A percentile compares a stretch with the other conserved stretches of the same genome.
These are phyloP conservation scores for Pangasianodon gigas DNA, from an alignment of 2,113 vertebrate genomes.

Conservation along the genomic window DNA sequence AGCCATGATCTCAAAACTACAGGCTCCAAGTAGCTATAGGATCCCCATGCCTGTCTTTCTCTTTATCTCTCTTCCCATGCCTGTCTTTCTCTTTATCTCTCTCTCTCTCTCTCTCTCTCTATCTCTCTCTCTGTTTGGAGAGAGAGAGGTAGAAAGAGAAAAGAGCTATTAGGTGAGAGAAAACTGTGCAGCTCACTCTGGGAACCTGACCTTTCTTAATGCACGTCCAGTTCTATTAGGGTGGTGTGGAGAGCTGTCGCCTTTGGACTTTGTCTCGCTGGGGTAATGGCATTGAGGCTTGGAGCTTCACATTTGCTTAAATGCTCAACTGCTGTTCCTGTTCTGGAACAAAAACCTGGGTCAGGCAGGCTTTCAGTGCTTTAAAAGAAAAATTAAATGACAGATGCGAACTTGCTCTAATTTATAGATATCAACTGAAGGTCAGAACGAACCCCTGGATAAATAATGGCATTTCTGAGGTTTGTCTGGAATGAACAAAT, in stretches of 20 bases:
- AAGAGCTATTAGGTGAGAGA: constrained; percentile 6
- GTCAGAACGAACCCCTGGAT: background rate
- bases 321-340: background rate
- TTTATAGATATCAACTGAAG: background rate
- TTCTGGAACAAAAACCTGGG: background rate
- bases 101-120: background rate
- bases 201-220: constrained; percentile 27
- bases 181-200: background rate
- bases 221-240: constrained; percentile 23
- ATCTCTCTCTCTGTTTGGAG: background rate
- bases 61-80: background rate
- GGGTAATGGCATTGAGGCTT: background rate
- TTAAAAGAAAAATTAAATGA: background rate
- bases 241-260: background rate
- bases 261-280: background rate
- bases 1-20: constrained; percentile 17
- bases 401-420: background rate
- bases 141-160: background rate
- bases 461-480: background rate
- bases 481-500: background rate
- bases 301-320: background rate
- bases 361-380: background rate
- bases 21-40: background rate
- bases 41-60: background rate
- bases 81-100: background rate